phyloP scores from a whole-genome alignment of 2,888 invertebrate genomes.

The Formica aserva region DNA sequence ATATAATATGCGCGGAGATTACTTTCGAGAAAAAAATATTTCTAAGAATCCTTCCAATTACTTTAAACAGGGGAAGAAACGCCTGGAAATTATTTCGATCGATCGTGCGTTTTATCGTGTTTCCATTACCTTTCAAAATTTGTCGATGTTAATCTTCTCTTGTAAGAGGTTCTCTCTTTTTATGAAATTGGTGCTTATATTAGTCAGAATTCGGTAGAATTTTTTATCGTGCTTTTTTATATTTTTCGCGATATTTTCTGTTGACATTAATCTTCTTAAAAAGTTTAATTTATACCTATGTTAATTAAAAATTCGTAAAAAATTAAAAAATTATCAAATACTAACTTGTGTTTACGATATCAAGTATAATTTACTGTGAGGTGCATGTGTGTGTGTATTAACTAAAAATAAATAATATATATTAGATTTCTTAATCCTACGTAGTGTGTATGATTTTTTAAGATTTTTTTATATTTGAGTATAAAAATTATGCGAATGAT shows the following conservation, averaged over 20 bases:
- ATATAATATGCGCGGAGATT: conserved; percentile 44
- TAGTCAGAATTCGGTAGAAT: neutral
- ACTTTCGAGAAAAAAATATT: neutral
- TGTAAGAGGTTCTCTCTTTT: neutral
- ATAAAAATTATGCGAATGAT: neutral
- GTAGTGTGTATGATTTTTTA: neutral
- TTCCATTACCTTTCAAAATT: conserved; percentile 9
- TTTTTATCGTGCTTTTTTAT: neutral
- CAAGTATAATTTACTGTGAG: neutral
- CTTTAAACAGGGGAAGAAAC: neutral
- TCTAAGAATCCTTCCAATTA: conserved; percentile 53
- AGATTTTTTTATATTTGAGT: neutral
- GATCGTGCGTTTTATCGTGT: conserved; percentile 6
- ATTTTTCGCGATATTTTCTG: neutral
- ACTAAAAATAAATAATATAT: neutral
- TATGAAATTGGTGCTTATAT: neutral
- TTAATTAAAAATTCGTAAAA: conserved; percentile 7
- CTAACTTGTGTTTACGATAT: neutral
- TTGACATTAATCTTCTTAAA: neutral
- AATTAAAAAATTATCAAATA: neutral
- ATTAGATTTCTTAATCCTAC: neutral
- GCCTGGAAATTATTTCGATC: conserved; percentile 7
- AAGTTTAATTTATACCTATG: neutral
- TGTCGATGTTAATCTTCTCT: conserved; percentile 10
- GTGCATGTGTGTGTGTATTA: no score